Percentiles rank a stretch among this genome's conserved stretches.
Conservation (phyloP, 2,888 invertebrate genomes). For the Macaria liturata region DNA sequence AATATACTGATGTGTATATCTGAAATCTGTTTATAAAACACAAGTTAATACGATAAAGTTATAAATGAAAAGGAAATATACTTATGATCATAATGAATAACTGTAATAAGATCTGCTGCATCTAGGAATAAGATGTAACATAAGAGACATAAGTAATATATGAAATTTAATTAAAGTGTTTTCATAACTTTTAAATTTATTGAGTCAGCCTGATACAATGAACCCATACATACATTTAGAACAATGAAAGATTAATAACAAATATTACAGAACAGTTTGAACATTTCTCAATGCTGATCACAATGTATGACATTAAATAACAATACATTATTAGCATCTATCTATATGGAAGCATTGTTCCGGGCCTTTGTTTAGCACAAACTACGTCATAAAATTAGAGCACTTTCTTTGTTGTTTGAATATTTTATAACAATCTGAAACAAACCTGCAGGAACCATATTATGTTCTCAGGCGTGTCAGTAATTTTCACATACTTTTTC, state of each 20-base stretch:
- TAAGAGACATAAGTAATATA: too few species aligned
- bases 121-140: too few species aligned
- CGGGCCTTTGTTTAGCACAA: constrained; percentile 24
- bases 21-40: constrained; percentile 85
- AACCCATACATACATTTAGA: too few species aligned
- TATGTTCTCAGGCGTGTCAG: constrained; percentile 82
- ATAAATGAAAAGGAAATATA: too few species aligned
- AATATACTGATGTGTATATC: constrained; percentile 95
- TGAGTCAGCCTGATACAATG: too few species aligned
- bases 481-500: constrained; percentile 73
- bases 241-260: too few species aligned
- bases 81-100: too few species aligned
- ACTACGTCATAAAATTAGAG: constrained; percentile 34
- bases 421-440: constrained; percentile 23
- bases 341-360: constrained; percentile 19
- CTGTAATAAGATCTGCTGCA: too few species aligned
- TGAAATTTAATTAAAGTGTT: too few species aligned
- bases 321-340: constrained; percentile 4
- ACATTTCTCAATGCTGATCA: not conserved
- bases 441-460: constrained; percentile 91
- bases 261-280: not conserved
- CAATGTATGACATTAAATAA: constrained; percentile 9
- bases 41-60: not conserved
- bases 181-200: too few species aligned
- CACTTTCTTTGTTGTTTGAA: constrained; percentile 14